Base-by-base conservation (phyloP, 2,797 vertebrate genomes). In the Clarias fuscus region DNA sequence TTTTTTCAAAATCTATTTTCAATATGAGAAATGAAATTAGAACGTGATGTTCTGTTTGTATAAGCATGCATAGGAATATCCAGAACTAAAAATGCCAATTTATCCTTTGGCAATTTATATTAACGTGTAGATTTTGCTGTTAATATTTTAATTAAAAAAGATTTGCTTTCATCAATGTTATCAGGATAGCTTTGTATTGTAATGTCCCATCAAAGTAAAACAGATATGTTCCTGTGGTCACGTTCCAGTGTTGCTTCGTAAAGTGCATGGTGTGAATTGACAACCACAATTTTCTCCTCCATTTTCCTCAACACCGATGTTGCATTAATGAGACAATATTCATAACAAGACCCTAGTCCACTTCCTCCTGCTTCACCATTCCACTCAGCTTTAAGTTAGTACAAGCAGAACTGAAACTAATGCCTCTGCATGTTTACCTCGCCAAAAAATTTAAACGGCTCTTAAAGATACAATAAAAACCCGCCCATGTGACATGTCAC, bases 391-490 rank as follows among this genome's bases (percentile, higher is more conserved):
- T 65, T n/a, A 48, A 86, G 85, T 86, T 84, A 84, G 77, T 43
- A 83, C 89, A 88, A 89, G 71, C 70, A 65, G 72, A 90, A 83
- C 80, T 86, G 84, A 89, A 89, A 90, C 82, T 88, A 90, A 90
- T 86, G 88, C 86, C 82, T 83, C 84, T 40, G 30, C 37, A 53
- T 87, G 82, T 89, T 89, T 88, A 87, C 86, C 72, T 83, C 82
- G 68, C 37, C 81, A 87, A 92, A 92, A 90, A 87, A 90, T 90
- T 92, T 76, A 91, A 37, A n/a, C 77, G 18, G 40, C 37, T 27
- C 61, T 81, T 65, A 81, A 80, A 81, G 15, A 48, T 48, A 62
- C 62, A 67, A 27, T 15, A 40, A 40, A 2, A 80, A 43, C 37
- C 37, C 37, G 37, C 37, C 37, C 37, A 37, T 37, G 37, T 37